Evolutionary conservation across 2,888 invertebrate species (phyloP), one percentile per base, ranked within the genome.

Genomic region (Scaptomyza polygonia): DNA sequence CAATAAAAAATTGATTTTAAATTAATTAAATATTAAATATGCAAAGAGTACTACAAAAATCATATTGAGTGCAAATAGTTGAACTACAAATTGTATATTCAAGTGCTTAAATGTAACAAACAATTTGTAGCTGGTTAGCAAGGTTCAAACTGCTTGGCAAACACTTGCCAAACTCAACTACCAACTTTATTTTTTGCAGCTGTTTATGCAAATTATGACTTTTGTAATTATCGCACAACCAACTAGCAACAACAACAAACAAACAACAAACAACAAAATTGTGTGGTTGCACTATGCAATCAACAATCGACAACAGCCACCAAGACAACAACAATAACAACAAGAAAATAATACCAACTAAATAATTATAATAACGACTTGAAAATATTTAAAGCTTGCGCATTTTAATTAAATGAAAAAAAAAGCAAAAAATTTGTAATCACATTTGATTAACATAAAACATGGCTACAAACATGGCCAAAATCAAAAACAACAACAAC

Each of bases 361-460:
- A 55, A 69, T 69, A 81, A 75, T 77, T 78, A 68, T 64, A 36
- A 64, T 56, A 69, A 76, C 64, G 42, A 77, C 45, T 56, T 58
- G 59, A 40, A 73, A 68, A 72, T 72, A 74, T 72, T 75, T 78
- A 49, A 78, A 82, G 71, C 72, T 85, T 73, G 79, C 77, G 72
- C 68, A n/a, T 72, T 73, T 79, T 81, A 85, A 85, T 83, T 81
- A 70, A 77, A 73, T 64, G 30, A 5, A 36, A 14, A 3, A 14
- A 70, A 54, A 32, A 12, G 5, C n/a, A n/a, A 14, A 14, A 36
- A n/a, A 70, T 54, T 67, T 79, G 83, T 78, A 86, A 73, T 80
- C 74, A 75, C 75, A 70, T 57, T 73, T 79, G 69, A 85, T 85
- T 86, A 86, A 72, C 85, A 86, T 80, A 82, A 55, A 80, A 81